Percentiles rank a stretch among this genome's conserved stretches.
These are phyloP conservation scores for Limnephilus lunatus DNA, from an alignment of 2,888 invertebrate species.

Conservation along the genomic window DNA sequence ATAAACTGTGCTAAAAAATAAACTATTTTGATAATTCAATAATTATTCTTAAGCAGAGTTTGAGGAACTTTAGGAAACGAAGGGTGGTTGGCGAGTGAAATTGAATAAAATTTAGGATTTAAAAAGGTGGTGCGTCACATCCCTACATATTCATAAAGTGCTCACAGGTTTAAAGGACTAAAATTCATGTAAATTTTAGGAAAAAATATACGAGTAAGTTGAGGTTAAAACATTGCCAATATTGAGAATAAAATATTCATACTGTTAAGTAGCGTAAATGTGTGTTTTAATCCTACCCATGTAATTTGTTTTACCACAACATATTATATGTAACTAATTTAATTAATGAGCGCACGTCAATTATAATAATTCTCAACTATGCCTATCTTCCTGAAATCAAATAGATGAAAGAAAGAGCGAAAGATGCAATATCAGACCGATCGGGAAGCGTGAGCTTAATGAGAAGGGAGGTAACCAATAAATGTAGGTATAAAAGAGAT, in stretches of 20 bases:
- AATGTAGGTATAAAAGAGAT: conserved; percentile 26
- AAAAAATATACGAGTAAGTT: not conserved
- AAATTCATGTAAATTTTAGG: conserved; percentile 47
- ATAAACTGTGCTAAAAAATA: not conserved
- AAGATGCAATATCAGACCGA: conserved; percentile 41
- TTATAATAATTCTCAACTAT: too few species aligned
- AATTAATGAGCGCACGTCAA: too few species aligned
- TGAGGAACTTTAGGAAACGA: not conserved
- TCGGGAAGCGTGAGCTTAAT: conserved; percentile 30
- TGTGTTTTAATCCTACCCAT: not conserved
- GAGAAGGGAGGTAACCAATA: conserved; percentile 22
- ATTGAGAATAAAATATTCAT: not conserved
- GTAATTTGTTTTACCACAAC: not conserved
- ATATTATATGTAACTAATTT: not conserved
- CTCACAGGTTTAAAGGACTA: conserved; percentile 25
- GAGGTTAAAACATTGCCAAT: not conserved
- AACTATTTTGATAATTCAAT: not conserved
- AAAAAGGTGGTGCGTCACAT: conserved; percentile 52
- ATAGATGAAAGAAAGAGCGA: not conserved
- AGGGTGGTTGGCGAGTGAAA: conserved; percentile 26
- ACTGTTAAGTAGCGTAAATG: not conserved
- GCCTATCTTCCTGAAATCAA: not conserved
- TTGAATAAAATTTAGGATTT: conserved; percentile 57
- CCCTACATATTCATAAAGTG: conserved; percentile 49
- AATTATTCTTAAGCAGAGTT: not conserved